A percentile compares a stretch with the other conserved stretches of the same genome.
Evolutionary conservation across 2,888 invertebrate species (phyloP).

Genomic region (Syritta pipiens): DNA sequence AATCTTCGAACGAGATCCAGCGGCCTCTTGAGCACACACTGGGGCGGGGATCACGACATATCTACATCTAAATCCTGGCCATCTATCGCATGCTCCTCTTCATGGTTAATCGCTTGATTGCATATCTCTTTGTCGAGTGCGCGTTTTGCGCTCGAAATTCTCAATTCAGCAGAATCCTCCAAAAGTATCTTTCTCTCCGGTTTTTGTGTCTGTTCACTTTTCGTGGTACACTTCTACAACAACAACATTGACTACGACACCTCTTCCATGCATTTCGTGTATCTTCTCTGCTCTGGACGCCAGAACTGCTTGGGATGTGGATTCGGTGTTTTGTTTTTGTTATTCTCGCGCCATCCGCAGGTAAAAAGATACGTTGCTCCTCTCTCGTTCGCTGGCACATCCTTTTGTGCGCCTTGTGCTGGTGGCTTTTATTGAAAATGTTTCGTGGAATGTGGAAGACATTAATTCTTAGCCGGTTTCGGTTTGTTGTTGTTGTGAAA

Average conservation of each 20-base stretch:
- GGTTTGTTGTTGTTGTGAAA: neutral
- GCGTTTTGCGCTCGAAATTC: constrained; percentile 11
- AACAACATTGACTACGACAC: constrained; percentile 1
- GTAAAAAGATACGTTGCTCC: constrained; percentile 32
- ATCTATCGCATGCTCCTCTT: constrained; percentile 31
- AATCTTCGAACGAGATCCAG: constrained; percentile 21
- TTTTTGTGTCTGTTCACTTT: no score
- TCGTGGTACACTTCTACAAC: no score
- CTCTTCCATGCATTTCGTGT: constrained; percentile 30
- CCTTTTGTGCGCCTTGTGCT: constrained; percentile 32
- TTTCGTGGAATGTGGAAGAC: constrained; percentile 65
- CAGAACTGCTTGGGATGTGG: no score
- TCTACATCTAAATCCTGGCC: constrained; percentile 52
- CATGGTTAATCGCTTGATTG: constrained; percentile 43
- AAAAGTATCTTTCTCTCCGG: neutral
- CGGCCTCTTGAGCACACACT: constrained; percentile 32
- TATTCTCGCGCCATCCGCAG: constrained; percentile 37
- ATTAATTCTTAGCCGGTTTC: constrained; percentile 57
- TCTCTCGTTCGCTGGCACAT: constrained; percentile 40
- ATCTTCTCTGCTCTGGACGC: no score
- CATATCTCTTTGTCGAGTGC: constrained; percentile 16
- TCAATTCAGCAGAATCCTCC: constrained; percentile 38
- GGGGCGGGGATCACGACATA: neutral
- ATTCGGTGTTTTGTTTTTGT: constrained; percentile 26
- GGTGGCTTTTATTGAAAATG: constrained; percentile 57